A percentile compares a stretch with the other conserved stretches of the same genome.
Conservation (phyloP, 1,140 invertebrate genomes). For the Pentalonia nigronervosa region DNA sequence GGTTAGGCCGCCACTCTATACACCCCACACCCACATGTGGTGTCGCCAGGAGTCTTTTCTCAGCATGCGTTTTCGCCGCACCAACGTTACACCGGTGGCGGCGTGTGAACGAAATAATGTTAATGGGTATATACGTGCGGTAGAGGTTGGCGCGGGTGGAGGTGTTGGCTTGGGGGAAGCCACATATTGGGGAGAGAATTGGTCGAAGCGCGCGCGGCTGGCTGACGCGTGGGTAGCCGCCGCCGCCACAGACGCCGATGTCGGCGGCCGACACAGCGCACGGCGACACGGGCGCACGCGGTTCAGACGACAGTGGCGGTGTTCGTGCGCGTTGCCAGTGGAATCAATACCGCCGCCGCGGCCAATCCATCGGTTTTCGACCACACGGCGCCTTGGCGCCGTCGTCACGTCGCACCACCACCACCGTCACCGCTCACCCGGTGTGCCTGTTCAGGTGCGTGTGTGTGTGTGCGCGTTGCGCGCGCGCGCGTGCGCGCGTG, state of each 20-base stretch:
- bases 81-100: not conserved
- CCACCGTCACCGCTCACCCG: not conserved
- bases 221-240: slow-evolving; percentile 9
- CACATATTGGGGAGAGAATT: not conserved
- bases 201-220: not conserved
- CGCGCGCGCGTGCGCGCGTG: not conserved
- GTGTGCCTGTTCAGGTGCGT: not conserved
- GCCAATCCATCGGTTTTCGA: slow-evolving; percentile 54
- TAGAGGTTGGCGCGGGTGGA: not conserved
- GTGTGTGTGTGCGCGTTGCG: not conserved
- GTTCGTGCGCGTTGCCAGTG: not conserved
- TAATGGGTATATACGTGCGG: not conserved
- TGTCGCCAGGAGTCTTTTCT: slow-evolving; percentile 15
- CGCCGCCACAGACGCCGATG: slow-evolving; percentile 14
- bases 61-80: slow-evolving; percentile 12
- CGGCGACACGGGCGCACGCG: slow-evolving; percentile 27
- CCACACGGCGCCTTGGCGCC: slow-evolving; percentile 46
- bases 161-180: not conserved
- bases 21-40: not conserved
- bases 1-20: not conserved
- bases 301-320: slow-evolving; percentile 5
- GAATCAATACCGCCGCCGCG: slow-evolving; percentile 48
- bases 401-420: slow-evolving; percentile 27
- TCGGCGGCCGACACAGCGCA: slow-evolving; percentile 28
- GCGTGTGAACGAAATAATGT: slow-evolving; percentile 22